Evolutionary conservation across 2,888 invertebrate species (phyloP), one percentile per base, ranked within the genome.

Genomic region (Nysson spinosus): DNA sequence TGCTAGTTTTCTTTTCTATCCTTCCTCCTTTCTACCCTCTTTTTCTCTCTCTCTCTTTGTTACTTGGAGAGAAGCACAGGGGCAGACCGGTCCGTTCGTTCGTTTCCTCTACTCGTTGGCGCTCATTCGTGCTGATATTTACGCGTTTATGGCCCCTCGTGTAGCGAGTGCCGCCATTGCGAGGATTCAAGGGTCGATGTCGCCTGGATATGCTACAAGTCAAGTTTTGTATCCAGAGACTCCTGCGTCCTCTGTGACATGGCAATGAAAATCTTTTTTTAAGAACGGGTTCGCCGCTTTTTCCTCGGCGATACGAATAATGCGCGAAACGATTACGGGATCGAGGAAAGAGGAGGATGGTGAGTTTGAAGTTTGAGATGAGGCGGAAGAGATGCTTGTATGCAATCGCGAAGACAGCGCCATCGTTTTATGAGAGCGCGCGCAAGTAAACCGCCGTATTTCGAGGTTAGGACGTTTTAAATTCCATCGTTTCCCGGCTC

Each of bases 121-220:
- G 55, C 51, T 69, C 68, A 35, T 63, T 54, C 67, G 51, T 40
- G 61, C 44, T 46, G 63, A 75, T 75, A 70, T 75, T 75, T 75
- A 70, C 70, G 70, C 65, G 66, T 66, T 49, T 55, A 55, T 55
- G 61, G 50, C 42, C 42, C 46, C 55, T 37, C 24, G 70, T 49
- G 14, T 44, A 43, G 42, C 61, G 50, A 52, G 64, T 52, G 63
- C 40, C 52, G 60, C 49, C 55, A 60, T 57, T 50, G 46, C 46
- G 34, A 32, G 20, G 46, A 26, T 43, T 50, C 20, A 42, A 42
- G 50, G 54, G 24, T 58, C 51, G 51, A 50, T 42, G n/a, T 4
- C 14, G 32, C 35, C 40, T 54, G 49, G 30, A 64, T 47, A 43
- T 54, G 51, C 42, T 17, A 6, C 17, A 5, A 35, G 14, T 5